phyloP scores from a whole-genome alignment of 2,888 invertebrate species.

The Aphodius sticticus region DNA sequence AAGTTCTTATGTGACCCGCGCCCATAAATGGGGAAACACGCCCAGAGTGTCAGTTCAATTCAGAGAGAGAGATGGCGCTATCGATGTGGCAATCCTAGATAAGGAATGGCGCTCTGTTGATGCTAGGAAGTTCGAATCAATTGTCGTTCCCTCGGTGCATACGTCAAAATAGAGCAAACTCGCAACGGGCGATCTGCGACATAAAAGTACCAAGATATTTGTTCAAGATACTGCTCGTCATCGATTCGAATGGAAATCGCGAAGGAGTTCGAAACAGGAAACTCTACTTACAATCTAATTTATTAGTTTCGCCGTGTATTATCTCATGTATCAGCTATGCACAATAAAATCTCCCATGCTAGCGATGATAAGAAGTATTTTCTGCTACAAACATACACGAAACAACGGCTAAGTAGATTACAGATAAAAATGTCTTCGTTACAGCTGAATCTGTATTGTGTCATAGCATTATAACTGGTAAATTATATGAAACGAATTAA shows the following conservation, averaged over 20 bases:
- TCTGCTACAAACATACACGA: not conserved
- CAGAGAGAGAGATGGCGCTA: not conserved
- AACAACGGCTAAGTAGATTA: no score
- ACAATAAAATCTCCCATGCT: not conserved
- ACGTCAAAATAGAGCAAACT: constrained; percentile 5
- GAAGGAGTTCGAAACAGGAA: constrained; percentile 10
- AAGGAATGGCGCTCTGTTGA: not conserved
- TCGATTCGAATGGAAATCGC: constrained; percentile 14
- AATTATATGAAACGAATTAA: no score
- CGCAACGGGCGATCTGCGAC: not conserved
- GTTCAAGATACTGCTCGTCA: not conserved
- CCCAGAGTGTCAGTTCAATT: not conserved
- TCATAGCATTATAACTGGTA: no score
- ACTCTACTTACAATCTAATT: constrained; percentile 23
- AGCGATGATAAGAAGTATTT: not conserved
- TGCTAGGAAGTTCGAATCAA: constrained; percentile 11
- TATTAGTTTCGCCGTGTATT: constrained; percentile 9
- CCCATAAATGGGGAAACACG: no score
- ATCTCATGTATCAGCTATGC: not conserved
- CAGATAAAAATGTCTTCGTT: no score
- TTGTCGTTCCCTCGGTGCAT: constrained; percentile 10
- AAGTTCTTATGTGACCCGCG: no score
- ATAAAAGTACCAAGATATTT: constrained; percentile 9
- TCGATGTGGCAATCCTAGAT: not conserved
- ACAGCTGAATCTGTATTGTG: no score